These are phyloP conservation scores for Acrocyrtus sp. DNA, from an alignment of 2,888 invertebrate genomes.

Conservation along the genomic window DNA sequence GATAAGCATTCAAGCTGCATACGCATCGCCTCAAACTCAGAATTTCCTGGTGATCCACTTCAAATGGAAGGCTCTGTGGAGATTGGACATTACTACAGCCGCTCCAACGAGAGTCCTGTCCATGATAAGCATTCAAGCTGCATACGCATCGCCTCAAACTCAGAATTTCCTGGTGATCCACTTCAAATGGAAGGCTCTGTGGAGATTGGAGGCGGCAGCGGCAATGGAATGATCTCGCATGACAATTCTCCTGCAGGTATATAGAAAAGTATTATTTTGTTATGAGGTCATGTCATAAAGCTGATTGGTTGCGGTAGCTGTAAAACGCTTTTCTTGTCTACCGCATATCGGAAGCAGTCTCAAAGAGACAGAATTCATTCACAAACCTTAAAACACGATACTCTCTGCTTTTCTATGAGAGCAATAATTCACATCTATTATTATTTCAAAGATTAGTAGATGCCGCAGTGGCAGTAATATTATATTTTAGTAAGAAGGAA, in stretches of 20 bases:
- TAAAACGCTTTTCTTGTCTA: too few species aligned
- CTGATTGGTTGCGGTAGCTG: too few species aligned
- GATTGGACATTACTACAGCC: conserved; percentile 45
- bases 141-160: not conserved
- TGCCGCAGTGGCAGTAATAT: conserved; percentile 14
- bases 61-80: too few species aligned
- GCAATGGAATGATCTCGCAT: conserved; percentile 17
- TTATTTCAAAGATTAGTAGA: too few species aligned
- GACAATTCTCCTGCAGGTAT: conserved; percentile 7
- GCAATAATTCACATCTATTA: too few species aligned
- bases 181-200: conserved; percentile 14
- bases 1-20: conserved; percentile 2
- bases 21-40: not conserved
- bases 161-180: conserved; percentile 15
- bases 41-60: conserved; percentile 14
- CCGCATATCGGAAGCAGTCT: too few species aligned
- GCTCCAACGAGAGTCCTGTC: conserved; percentile 38
- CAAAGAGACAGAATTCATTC: too few species aligned
- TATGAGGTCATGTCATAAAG: too few species aligned
- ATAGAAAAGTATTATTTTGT: conserved; percentile 35
- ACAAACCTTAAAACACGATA: too few species aligned
- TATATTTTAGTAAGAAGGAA: too few species aligned
- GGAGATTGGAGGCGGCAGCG: not conserved
- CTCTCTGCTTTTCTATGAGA: too few species aligned
- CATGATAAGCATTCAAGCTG: conserved; percentile 7